Evolutionary conservation across 2,888 invertebrate genomes (phyloP), one percentile per base, ranked within the genome.

Genomic region (Eueremaeus valkanovi): DNA sequence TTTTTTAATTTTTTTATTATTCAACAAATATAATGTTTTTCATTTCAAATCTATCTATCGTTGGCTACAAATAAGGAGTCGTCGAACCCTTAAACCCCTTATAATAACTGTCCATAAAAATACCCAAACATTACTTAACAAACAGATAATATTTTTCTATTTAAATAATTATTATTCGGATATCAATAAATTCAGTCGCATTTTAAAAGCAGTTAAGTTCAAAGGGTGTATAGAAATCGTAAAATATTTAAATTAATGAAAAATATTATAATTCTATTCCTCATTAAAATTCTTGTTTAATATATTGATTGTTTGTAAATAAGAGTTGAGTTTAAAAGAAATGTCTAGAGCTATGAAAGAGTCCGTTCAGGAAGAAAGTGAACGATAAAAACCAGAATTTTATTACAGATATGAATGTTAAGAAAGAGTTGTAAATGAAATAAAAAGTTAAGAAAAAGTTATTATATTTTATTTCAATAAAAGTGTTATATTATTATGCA

Each of bases 31-130:
- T 36, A 36, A 8, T 36, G 5, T 36, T 36, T 36, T 36, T 36
- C 11, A 36, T 36, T 36, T 36, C 6, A 8, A 8, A 36, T 36
- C 45, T 11, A 45, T 45, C 45, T 3, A 45, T 45, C 18, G 63
- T 63, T 63, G n/a, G 33, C n/a, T n/a, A 63, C 8, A 18, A 31
- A 63, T 63, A 61, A 33, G 31, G 31, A 36, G 27, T 24, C 63
- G 31, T 33, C 33, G 63, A 63, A 63, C 63, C 33, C 63, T 8
- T 33, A n/a, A 33, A 63, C 63, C 58, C 63, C 63, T 63, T 63
- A 29, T 18, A 18, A 61, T n/a, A 33, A 63, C 63, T 63, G 63
- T 18, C 63, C 63, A 63, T 63, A 33, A 63, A 63, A 63, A 55
- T 21, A 6, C 63, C 33, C 18, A 63, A 8, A 55, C 55, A 55